Evolutionary conservation across 2,113 vertebrate species (phyloP).

Genomic region (Bambusicola thoracicus): DNA sequence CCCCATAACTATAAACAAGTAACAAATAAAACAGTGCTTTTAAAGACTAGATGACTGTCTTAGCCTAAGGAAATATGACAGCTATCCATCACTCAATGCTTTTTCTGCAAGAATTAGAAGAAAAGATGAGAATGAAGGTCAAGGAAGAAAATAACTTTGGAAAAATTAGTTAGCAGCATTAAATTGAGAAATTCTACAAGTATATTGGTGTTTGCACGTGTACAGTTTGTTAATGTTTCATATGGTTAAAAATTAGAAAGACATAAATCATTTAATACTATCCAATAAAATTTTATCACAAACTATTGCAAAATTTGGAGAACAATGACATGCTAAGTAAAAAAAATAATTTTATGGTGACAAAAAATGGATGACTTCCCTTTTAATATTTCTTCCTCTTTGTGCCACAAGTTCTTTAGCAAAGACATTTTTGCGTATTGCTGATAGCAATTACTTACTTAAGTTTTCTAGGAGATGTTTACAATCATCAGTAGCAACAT

Average conservation of each 20-base stretch:
- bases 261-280: background rate
- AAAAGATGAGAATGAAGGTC: background rate
- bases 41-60: background rate
- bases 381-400: background rate
- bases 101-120: background rate
- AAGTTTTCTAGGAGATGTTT: conserved; percentile 96
- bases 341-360: background rate
- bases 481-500: conserved; percentile 97
- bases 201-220: background rate
- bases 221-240: background rate
- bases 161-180: background rate
- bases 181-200: background rate
- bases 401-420: background rate
- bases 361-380: background rate
- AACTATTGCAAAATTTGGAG: background rate
- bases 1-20: background rate
- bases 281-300: background rate
- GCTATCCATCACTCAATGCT: background rate
- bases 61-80: background rate
- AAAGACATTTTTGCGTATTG: background rate
- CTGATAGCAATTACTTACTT: conserved; percentile 79
- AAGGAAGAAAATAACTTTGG: background rate
- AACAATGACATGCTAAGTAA: background rate
- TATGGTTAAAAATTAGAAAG: background rate
- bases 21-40: background rate